Evolutionary conservation across 2,888 invertebrate species (phyloP).

Genomic region (Sinotaia quadrata): DNA sequence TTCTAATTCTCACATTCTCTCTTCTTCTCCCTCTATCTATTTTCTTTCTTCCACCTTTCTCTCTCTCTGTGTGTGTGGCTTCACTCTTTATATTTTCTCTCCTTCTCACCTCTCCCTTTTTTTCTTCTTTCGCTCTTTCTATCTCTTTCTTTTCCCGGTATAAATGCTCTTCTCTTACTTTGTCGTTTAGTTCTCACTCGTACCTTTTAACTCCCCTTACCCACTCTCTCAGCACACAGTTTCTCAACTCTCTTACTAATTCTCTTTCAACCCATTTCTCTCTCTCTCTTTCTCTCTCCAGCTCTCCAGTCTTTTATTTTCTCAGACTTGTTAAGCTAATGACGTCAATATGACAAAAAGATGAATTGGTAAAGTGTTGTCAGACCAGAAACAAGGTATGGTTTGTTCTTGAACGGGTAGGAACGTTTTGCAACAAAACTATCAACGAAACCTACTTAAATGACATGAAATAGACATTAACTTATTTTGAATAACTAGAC

Average conservation of each 20-base stretch:
- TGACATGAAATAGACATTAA: too few species aligned
- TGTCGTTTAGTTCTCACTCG: background rate
- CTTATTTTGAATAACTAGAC: too few species aligned
- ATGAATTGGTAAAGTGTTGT: too few species aligned
- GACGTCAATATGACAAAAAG: too few species aligned
- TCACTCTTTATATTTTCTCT: background rate
- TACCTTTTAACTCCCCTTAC: background rate
- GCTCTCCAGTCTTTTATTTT: background rate
- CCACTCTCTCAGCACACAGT: background rate
- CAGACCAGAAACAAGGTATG: too few species aligned
- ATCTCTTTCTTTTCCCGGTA: background rate
- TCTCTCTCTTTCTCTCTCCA: background rate
- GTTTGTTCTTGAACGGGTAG: too few species aligned
- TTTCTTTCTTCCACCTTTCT: constrained; percentile 9
- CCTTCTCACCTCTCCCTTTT: background rate
- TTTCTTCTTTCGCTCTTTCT: constrained; percentile 6
- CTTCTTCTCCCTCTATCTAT: constrained; percentile 1
- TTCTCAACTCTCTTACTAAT: background rate
- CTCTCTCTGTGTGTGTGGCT: constrained; percentile 5
- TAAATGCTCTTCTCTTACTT: too few species aligned
- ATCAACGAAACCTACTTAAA: too few species aligned
- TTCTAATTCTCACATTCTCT: constrained; percentile 10
- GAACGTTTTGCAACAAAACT: too few species aligned
- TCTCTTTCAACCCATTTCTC: background rate
- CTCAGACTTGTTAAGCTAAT: too few species aligned